Evolutionary conservation across 2,113 vertebrate genomes (phyloP).

Genomic region (Alligator mississippiensis): DNA sequence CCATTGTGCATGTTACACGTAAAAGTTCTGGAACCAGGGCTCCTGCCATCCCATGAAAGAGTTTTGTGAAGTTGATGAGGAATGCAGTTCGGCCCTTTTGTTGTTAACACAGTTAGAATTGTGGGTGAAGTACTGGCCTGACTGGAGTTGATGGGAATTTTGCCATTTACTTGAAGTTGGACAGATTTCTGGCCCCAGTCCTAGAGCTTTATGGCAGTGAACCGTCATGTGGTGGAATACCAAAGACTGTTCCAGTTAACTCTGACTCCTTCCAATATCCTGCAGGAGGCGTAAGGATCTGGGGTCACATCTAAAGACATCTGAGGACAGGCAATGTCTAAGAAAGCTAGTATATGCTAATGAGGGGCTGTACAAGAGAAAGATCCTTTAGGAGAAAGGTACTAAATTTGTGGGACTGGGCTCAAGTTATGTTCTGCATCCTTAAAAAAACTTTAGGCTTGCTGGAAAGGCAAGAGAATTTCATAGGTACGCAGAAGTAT

Average conservation of each 20-base stretch:
- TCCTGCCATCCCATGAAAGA: background rate
- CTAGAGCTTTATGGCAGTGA: background rate
- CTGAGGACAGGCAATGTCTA: too few species aligned
- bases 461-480: too few species aligned
- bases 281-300: too few species aligned
- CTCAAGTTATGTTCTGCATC: too few species aligned
- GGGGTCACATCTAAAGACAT: too few species aligned
- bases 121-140: background rate
- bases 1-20: background rate
- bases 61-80: background rate
- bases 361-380: too few species aligned
- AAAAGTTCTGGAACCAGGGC: background rate
- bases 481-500: too few species aligned
- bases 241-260: background rate
- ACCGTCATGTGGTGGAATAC: fast-evolving
- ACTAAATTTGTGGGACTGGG: too few species aligned
- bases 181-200: background rate
- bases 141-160: background rate
- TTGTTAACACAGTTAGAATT: background rate
- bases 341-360: too few species aligned
- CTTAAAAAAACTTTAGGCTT: too few species aligned
- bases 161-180: background rate
- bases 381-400: too few species aligned
- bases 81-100: background rate
- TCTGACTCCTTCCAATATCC: background rate